Evolutionary conservation across 1,140 invertebrate species (phyloP).

Genomic region (Drosophila novamexicana): DNA sequence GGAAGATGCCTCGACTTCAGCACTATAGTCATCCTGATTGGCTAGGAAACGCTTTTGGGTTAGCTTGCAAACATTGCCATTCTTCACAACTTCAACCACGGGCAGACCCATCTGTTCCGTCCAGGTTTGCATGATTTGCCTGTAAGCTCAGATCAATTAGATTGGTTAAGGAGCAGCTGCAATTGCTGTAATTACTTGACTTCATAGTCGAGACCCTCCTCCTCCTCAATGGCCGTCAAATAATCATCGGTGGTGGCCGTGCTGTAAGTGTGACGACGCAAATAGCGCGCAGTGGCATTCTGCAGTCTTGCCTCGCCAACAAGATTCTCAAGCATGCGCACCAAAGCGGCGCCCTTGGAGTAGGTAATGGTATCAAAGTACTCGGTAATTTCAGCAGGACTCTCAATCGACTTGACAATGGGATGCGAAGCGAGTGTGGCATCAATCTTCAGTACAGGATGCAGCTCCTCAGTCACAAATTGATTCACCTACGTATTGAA

Average conservation of each 20-base stretch:
- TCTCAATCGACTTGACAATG: conserved; percentile 92
- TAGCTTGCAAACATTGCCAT: conserved; percentile 86
- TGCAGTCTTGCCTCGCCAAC: conserved; percentile 91
- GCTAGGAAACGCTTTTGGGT: conserved; percentile 91
- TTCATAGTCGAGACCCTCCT: conserved; percentile 84
- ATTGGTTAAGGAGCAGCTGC: not conserved
- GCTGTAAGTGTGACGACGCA: conserved; percentile 88
- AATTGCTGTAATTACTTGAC: conserved; percentile 81
- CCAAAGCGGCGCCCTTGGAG: conserved; percentile 94
- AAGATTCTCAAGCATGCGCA: conserved; percentile 96
- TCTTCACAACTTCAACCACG: conserved; percentile 88
- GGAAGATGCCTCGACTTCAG: conserved; percentile 85
- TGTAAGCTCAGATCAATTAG: conserved; percentile 45
- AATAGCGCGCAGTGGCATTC: conserved; percentile 89
- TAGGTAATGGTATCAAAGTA: conserved; percentile 97
- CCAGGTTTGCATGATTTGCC: conserved; percentile 95
- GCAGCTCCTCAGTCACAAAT: conserved; percentile 90
- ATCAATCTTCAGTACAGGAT: conserved; percentile 91
- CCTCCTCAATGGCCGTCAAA: conserved; percentile 87
- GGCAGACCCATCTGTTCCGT: conserved; percentile 97
- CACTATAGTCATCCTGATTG: conserved; percentile 86
- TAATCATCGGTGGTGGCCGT: conserved; percentile 94
- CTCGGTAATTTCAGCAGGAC: conserved; percentile 95
- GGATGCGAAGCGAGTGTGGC: conserved; percentile 93
- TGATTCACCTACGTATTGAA: conserved; percentile 87